phyloP scores from a whole-genome alignment of 1,140 invertebrate genomes.

The Aethina tumida region DNA sequence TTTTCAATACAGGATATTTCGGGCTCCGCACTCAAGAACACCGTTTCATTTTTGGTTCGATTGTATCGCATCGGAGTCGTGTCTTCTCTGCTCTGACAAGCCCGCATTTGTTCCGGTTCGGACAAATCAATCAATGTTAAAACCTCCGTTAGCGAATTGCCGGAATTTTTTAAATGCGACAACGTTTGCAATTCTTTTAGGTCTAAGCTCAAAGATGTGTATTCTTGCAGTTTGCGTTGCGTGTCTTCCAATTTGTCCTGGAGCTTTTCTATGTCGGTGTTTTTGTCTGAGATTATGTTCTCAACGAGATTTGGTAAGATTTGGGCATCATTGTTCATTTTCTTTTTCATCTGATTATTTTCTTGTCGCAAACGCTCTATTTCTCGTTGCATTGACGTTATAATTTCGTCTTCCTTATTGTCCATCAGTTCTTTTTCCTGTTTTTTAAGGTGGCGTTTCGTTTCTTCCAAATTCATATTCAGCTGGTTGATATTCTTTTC shows the following conservation, averaged over 20 bases:
- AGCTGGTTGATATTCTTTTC: conserved; percentile 49
- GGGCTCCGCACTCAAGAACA: conserved; percentile 27
- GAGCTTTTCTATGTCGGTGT: conserved; percentile 54
- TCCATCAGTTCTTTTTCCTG: conserved; percentile 45
- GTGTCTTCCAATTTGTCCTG: conserved; percentile 42
- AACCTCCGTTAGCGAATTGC: conserved; percentile 18
- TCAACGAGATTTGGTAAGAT: conserved; percentile 48
- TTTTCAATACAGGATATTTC: conserved; percentile 31
- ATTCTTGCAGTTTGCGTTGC: conserved; percentile 40
- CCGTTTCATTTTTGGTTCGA: conserved; percentile 40
- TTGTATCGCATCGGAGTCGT: conserved; percentile 26
- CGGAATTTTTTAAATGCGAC: conserved; percentile 29
- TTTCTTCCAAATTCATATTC: conserved; percentile 35
- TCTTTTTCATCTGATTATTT: conserved; percentile 42
- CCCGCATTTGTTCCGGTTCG: conserved; percentile 25
- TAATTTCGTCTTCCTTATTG: conserved; percentile 36
- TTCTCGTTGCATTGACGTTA: conserved; percentile 46
- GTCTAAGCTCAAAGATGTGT: conserved; percentile 43
- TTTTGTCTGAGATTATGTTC: conserved; percentile 54
- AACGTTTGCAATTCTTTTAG: conserved; percentile 37
- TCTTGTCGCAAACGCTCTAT: conserved; percentile 43
- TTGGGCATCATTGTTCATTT: conserved; percentile 35
- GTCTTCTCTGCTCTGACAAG: conserved; percentile 33
- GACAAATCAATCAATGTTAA: conserved; percentile 23
- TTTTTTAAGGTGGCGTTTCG: conserved; percentile 37